Conservation (phyloP, 2,888 invertebrate genomes). For the Ditylenchus weischeri region DNA sequence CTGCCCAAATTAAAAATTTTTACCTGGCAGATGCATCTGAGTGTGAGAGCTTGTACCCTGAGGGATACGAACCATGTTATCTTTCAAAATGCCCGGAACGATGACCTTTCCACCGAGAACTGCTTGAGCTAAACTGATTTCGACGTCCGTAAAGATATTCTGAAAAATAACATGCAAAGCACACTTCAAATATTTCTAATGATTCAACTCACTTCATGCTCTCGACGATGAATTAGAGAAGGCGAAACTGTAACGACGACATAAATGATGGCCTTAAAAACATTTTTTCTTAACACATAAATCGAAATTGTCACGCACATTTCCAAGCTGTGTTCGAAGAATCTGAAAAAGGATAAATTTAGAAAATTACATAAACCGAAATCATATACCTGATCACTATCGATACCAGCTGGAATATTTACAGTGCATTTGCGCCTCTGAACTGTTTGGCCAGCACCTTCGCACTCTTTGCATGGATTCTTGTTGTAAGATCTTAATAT, state of each 20-base stretch:
- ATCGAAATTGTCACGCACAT: conserved; percentile 45
- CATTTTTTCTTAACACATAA: background rate
- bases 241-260: conserved; percentile 51
- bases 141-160: conserved; percentile 84
- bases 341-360: too few relatives aligned
- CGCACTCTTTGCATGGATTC: conserved; percentile 84
- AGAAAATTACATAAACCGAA: too few relatives aligned
- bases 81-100: conserved; percentile 90
- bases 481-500: conserved; percentile 71
- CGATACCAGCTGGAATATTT: conserved; percentile 87
- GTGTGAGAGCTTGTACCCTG: conserved; percentile 91
- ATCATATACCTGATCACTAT: conserved; percentile 81
- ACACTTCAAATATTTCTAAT: background rate
- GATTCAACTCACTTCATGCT: conserved; percentile 68
- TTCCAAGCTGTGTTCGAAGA: conserved; percentile 83
- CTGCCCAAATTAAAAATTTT: background rate
- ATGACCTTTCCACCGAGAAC: conserved; percentile 85
- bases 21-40: conserved; percentile 72
- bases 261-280: conserved; percentile 42
- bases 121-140: conserved; percentile 79
- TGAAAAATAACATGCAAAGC: background rate
- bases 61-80: conserved; percentile 83
- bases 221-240: conserved; percentile 76
- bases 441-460: conserved; percentile 81
- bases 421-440: conserved; percentile 84